A percentile compares a stretch with the other conserved stretches of the same genome.
phyloP scores from a whole-genome alignment of 1,140 invertebrate genomes.

The Holcopasites calliopsidis region DNA sequence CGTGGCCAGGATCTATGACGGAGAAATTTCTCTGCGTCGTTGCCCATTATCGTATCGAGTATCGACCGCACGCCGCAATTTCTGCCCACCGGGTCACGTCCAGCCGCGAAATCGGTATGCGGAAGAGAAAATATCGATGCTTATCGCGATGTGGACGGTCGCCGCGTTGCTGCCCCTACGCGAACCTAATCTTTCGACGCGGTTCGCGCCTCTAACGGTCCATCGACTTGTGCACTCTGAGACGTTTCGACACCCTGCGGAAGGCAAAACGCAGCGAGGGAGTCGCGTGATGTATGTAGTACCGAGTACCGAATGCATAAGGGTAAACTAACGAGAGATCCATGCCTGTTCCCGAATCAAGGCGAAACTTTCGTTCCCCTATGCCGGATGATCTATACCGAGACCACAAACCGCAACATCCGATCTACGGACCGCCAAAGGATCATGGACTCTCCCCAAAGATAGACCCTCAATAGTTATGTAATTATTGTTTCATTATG shows the following conservation, averaged over 20 bases:
- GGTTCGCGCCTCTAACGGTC: too few species aligned
- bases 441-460: too few species aligned
- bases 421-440: too few species aligned
- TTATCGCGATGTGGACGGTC: slow-evolving; percentile 69
- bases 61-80: slow-evolving; percentile 73
- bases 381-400: too few species aligned
- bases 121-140: slow-evolving; percentile 78
- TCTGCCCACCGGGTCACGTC: slow-evolving; percentile 74
- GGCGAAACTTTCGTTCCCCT: not conserved
- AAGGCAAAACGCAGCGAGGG: slow-evolving; percentile 14
- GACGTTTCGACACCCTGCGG: too few species aligned
- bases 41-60: slow-evolving; percentile 72
- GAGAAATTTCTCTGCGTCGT: slow-evolving; percentile 70
- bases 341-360: slow-evolving; percentile 21
- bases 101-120: slow-evolving; percentile 75
- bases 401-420: too few species aligned
- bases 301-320: slow-evolving; percentile 20
- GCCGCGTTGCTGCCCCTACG: slow-evolving; percentile 46
- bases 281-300: not conserved
- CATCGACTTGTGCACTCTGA: too few species aligned
- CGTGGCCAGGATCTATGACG: slow-evolving; percentile 32
- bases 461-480: too few species aligned
- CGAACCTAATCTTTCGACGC: slow-evolving; percentile 56
- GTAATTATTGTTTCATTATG: too few species aligned
- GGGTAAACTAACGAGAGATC: slow-evolving; percentile 1